These are phyloP conservation scores for Nyctalus aviator DNA, from an alignment of 2,797 vertebrate species.

Conservation along the genomic window DNA sequence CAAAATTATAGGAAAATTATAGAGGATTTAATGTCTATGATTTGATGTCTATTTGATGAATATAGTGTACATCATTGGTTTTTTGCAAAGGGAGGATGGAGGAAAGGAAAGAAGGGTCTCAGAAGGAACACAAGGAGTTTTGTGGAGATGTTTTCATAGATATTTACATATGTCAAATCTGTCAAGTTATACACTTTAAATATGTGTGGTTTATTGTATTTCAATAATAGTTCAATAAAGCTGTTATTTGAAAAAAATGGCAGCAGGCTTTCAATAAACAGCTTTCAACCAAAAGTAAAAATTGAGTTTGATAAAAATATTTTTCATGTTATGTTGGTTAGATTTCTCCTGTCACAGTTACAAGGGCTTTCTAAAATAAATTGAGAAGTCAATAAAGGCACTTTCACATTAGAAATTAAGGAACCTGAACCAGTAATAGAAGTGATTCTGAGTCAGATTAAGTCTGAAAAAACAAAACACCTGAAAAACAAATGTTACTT, in stretches of 20 bases:
- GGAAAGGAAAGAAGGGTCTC: neutral
- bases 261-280: conserved; percentile 27
- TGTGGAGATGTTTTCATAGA: neutral
- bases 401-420: conserved; percentile 43
- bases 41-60: neutral
- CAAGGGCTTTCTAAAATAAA: conserved; percentile 59
- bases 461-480: neutral
- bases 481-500: conserved; percentile 28
- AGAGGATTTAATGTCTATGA: neutral
- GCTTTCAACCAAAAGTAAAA: conserved; percentile 37
- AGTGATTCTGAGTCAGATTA: neutral
- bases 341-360: conserved; percentile 44
- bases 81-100: neutral
- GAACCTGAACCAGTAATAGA: conserved; percentile 11
- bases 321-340: conserved; percentile 28
- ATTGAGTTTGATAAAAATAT: conserved; percentile 25
- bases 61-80: neutral
- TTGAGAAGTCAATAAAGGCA: conserved; percentile 41
- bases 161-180: neutral
- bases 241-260: conserved; percentile 42
- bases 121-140: neutral
- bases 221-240: conserved; percentile 11
- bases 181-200: neutral
- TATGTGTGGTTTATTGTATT: conserved; percentile 16
- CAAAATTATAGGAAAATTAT: neutral